Evolutionary conservation across 2,888 invertebrate genomes (phyloP).

Genomic region (Abscondita cerata): DNA sequence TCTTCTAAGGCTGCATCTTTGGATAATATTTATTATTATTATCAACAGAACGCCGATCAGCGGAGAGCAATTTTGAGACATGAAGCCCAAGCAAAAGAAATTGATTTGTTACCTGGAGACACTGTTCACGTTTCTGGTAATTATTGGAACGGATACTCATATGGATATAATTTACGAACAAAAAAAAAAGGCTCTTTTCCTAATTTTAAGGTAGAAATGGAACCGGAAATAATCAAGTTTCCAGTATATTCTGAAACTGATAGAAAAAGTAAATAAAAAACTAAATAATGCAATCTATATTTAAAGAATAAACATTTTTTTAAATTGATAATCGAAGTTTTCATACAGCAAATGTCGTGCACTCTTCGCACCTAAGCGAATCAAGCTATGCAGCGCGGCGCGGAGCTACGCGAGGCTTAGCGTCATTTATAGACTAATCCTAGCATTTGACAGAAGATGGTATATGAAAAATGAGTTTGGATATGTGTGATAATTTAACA

Average conservation of each 20-base stretch:
- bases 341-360: too few species aligned
- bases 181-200: conserved; percentile 78
- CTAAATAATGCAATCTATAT: too few species aligned
- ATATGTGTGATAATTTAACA: too few species aligned
- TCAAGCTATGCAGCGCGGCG: too few species aligned
- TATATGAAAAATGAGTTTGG: too few species aligned
- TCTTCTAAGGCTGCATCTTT: conserved; percentile 83
- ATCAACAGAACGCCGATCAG: conserved; percentile 92
- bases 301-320: too few species aligned
- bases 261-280: too few species aligned
- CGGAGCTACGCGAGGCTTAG: too few species aligned
- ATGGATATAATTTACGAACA: conserved; percentile 85
- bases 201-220: conserved; percentile 83
- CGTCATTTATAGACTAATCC: too few species aligned
- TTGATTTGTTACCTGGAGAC: conserved; percentile 79
- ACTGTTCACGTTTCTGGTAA: conserved; percentile 91
- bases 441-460: too few species aligned
- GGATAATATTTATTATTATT: conserved; percentile 98
- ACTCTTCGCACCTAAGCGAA: too few species aligned
- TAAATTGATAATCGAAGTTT: too few species aligned
- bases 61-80: conserved; percentile 78
- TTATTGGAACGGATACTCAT: conserved; percentile 96
- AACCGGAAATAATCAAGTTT: conserved; percentile 81
- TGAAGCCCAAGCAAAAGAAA: conserved; percentile 67
- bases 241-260: conserved; percentile 69